Conservation (phyloP, 92 coral and sea anemone genomes). For the Muricea muricata region DNA sequence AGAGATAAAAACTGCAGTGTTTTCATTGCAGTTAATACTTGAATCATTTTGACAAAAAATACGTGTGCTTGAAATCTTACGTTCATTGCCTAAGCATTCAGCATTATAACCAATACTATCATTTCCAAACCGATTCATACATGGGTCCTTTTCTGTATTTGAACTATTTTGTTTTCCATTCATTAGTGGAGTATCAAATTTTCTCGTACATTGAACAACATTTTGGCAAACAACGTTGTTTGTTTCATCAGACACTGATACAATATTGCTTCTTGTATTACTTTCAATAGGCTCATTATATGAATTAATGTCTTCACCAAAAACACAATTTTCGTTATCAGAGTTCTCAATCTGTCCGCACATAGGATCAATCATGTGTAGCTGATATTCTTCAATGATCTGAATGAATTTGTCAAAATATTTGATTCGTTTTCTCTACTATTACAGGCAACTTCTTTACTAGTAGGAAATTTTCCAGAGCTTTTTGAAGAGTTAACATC, state of each 20-base stretch:
- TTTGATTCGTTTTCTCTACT: not conserved
- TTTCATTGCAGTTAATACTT: not conserved
- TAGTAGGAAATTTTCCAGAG: not conserved
- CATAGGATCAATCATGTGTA: not conserved
- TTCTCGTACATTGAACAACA: not conserved
- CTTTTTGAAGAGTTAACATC: not conserved
- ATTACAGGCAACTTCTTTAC: not conserved
- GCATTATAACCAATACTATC: not conserved
- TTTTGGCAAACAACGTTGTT: not conserved
- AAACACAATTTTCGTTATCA: not conserved
- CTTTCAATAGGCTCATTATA: not conserved
- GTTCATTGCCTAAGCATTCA: not conserved
- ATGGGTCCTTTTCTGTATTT: not conserved
- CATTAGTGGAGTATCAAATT: not conserved
- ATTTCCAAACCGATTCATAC: not conserved
- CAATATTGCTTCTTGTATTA: not conserved
- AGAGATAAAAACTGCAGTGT: not conserved
- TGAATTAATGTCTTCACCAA: not conserved
- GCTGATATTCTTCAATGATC: too few species aligned
- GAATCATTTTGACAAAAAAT: not conserved
- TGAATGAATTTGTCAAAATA: not conserved
- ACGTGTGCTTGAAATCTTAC: not conserved
- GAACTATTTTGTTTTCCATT: not conserved
- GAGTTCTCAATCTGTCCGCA: not conserved
- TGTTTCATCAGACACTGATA: not conserved